Base-by-base conservation (phyloP, 2,888 invertebrate genomes). In the Laothoe populi region DNA sequence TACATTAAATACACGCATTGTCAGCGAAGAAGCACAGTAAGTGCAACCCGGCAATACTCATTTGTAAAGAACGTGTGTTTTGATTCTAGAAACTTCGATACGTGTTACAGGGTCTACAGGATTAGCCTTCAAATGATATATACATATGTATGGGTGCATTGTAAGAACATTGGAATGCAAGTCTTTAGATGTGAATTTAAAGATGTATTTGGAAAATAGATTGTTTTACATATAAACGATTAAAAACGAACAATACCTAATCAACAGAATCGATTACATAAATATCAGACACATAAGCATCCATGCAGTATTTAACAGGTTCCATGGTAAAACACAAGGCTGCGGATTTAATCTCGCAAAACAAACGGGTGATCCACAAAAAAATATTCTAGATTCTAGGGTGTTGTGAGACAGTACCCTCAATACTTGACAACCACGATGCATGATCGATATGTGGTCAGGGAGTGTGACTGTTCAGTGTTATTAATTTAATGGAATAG, bases 21-120 rank as follows among this genome's bases (percentile, higher is more conserved):
- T 35, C 53, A 10, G 10, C 53, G 31, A 46, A 23, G 53, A 53
- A 53, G 31, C 53, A 53, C 53, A 31, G 35, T 19, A 53, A 53
- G 53, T 53, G 53, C 53, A 44, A 44, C 44, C 16, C 49, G 16
- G 49, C 16, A 31, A 48, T n/a, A 10, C 49, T 49, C 26, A 49
- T 31, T 49, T 49, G 31, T 48, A 48, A 5, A 48, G 42, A 42
- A 16, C 42, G 42, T 42, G 42, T 42, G 42, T 44, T 44, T 44
- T 16, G 10, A 35, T 53, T 53, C 53, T 31, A 53, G 53, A 53
- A 11, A 11, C 19, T 53, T 26, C 49, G 7, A 49, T 49, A n/a
- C n/a, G 31, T 10, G 35, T 31, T 11, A 4, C 16, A 19, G 19
- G 19, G 31, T 4, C 11, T 53, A 19, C 4, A 3, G 13, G 53